A percentile compares a stretch with the other conserved stretches of the same genome.
Evolutionary conservation across 2,888 invertebrate species (phyloP).

Genomic region (Stenodema calcarata): DNA sequence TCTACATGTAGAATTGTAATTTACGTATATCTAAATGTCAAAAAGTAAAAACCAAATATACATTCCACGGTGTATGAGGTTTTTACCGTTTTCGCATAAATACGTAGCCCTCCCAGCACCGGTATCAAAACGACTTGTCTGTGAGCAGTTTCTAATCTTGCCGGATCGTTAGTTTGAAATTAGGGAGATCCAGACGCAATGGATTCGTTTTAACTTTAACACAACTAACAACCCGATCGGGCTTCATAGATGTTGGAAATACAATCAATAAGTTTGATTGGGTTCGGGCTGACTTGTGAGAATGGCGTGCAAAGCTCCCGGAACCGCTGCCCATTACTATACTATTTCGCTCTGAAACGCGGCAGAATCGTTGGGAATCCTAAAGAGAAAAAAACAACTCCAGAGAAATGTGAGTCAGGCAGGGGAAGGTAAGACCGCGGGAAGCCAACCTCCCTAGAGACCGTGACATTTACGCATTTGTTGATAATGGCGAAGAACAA

Average conservation of each 20-base stretch:
- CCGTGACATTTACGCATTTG: neutral
- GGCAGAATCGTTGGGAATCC: neutral
- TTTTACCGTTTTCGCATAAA: no score
- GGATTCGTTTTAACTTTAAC: no score
- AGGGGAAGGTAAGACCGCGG: neutral
- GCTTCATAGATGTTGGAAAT: neutral
- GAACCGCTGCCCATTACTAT: neutral
- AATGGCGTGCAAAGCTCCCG: neutral
- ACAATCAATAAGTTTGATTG: neutral
- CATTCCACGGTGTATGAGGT: no score
- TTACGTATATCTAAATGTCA: no score
- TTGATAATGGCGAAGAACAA: neutral
- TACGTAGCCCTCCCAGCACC: no score
- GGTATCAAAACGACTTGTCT: no score
- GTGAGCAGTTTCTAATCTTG: no score
- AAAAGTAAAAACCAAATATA: no score
- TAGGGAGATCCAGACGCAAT: no score
- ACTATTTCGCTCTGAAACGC: neutral
- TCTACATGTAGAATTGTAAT: no score
- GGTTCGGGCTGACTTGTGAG: neutral
- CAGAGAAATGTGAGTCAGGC: neutral
- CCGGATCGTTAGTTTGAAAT: no score
- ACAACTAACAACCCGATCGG: no score
- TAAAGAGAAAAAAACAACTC: neutral
- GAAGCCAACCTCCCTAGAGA: neutral